Conservation (phyloP, 2,113 vertebrate genomes). For the Eurypyga helias region DNA sequence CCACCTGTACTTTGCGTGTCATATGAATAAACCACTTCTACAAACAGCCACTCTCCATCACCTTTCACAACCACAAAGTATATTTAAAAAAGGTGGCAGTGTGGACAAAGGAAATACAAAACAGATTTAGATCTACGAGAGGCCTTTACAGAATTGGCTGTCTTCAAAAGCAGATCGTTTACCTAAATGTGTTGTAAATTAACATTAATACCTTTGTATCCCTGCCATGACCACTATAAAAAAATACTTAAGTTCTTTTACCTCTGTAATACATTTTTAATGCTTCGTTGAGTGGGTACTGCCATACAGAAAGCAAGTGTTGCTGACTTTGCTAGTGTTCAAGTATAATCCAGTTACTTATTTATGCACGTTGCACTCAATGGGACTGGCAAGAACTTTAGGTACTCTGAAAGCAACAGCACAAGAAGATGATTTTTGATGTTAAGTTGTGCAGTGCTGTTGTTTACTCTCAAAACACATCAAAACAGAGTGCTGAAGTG, state of each 20-base stretch:
- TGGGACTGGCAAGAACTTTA: neutral
- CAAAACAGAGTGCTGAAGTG: neutral
- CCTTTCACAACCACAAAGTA: neutral
- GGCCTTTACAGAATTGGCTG: conserved; percentile 42
- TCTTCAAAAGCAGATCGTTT: conserved; percentile 61
- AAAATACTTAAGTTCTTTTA: conserved; percentile 71
- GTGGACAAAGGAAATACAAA: conserved; percentile 55
- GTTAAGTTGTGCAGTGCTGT: conserved; percentile 13
- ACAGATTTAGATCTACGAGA: conserved; percentile 60
- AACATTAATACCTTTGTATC: conserved; percentile 69
- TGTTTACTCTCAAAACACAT: conserved; percentile 65
- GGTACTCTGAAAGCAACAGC: conserved; percentile 20
- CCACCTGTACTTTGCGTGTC: neutral
- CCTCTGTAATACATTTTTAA: conserved; percentile 45
- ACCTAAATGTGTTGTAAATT: conserved; percentile 74
- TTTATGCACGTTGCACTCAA: conserved; percentile 16
- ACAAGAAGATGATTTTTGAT: conserved; percentile 38
- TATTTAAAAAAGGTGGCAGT: neutral
- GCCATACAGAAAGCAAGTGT: conserved; percentile 20
- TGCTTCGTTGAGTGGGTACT: conserved; percentile 45
- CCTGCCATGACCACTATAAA: conserved; percentile 70
- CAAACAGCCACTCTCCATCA: neutral
- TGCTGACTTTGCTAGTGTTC: conserved; percentile 42
- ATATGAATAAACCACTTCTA: neutral
- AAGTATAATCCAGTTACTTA: conserved; percentile 54